phyloP scores from a whole-genome alignment of 2,888 invertebrate species.

The Stenolophus ochropezus region DNA sequence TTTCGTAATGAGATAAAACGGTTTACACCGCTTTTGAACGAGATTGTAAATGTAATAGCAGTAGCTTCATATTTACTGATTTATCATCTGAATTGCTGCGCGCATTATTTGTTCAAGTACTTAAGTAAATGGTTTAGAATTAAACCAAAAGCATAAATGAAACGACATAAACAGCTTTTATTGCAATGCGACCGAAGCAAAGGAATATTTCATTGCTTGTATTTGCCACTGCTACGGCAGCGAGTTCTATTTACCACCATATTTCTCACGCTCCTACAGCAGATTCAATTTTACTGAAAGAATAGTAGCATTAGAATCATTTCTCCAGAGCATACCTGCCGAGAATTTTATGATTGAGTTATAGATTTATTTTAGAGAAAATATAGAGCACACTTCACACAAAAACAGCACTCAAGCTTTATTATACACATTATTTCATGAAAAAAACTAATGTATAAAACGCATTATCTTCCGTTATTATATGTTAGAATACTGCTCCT shows the following conservation, averaged over 20 bases:
- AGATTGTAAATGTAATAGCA: constrained; percentile 4
- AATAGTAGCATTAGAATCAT: neutral
- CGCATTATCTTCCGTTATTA: too few species aligned
- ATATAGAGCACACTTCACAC: neutral
- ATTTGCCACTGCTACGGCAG: neutral
- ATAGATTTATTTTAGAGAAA: neutral
- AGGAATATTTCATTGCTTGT: constrained; percentile 24
- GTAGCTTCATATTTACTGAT: constrained; percentile 18
- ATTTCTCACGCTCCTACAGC: neutral
- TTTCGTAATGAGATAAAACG: neutral
- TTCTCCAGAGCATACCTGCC: neutral
- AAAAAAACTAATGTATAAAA: too few species aligned
- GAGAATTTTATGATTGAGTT: neutral
- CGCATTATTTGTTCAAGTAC: constrained; percentile 37
- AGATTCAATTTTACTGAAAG: constrained; percentile 3
- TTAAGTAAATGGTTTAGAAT: constrained; percentile 42
- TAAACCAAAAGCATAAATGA: constrained; percentile 36
- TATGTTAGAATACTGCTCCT: too few species aligned
- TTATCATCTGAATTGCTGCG: constrained; percentile 36
- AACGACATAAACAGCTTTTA: constrained; percentile 43
- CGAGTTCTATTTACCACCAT: neutral
- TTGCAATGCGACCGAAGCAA: neutral
- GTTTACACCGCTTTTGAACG: constrained; percentile 1
- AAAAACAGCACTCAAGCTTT: too few species aligned
- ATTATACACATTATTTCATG: too few species aligned